Percentiles rank a stretch among this genome's conserved stretches.
phyloP scores from a whole-genome alignment of 2,797 vertebrate genomes.

The Pseudochirops cupreus region DNA sequence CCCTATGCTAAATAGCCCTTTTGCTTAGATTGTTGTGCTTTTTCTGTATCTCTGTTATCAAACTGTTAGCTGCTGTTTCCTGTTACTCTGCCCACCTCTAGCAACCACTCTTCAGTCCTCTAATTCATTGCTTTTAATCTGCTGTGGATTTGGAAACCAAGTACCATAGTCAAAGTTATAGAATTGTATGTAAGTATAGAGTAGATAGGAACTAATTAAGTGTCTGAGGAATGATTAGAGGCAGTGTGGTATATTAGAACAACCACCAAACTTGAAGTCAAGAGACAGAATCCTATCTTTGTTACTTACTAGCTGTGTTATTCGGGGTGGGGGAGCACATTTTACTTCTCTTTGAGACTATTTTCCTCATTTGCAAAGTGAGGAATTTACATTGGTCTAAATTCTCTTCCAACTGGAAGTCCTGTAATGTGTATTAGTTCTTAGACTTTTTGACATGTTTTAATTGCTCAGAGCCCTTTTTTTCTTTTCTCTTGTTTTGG shows the following conservation, averaged over 20 bases:
- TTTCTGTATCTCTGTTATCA: constrained; percentile 34
- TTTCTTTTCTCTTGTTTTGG: not conserved
- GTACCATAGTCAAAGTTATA: not conserved
- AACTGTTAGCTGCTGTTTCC: not conserved
- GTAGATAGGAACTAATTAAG: not conserved
- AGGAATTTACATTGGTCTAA: not conserved
- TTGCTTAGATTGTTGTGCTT: constrained; percentile 12
- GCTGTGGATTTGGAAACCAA: not conserved
- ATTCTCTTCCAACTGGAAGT: not conserved
- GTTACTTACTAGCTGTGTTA: not conserved
- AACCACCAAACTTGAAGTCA: not conserved
- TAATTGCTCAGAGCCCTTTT: not conserved
- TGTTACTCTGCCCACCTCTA: not conserved
- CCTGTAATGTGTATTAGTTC: not conserved
- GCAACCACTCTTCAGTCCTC: not conserved
- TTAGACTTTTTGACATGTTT: not conserved
- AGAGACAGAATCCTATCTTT: not conserved
- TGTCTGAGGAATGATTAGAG: not conserved
- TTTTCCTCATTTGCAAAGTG: constrained; percentile 44
- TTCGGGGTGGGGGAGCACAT: not conserved
- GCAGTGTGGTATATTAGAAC: not conserved
- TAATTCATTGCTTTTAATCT: not conserved
- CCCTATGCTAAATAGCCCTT: not conserved
- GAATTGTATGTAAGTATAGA: not conserved
- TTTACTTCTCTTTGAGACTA: not conserved